Base-by-base conservation (phyloP, 2,797 vertebrate genomes). In the Labroides dimidiatus region DNA sequence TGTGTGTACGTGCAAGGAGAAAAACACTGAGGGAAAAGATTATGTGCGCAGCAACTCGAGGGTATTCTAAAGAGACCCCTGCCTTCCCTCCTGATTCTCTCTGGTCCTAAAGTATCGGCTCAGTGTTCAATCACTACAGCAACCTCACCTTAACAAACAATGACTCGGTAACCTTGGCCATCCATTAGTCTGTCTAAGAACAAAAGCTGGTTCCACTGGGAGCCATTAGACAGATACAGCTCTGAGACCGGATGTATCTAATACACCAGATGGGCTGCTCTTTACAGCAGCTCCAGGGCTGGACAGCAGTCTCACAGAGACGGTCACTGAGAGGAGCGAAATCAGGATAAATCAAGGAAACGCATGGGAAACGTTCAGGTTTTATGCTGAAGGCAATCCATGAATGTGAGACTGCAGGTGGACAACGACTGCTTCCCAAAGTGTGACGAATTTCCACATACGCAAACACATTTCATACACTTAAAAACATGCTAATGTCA, bases 161-260 rank as follows among this genome's bases (percentile, higher is more conserved):
- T 77, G 85, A 84, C 84, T 87, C 50, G 0, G 66, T 79, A 85
- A 91, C 90, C 91, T 90, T 83, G 84, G 87, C 81, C 80, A 85
- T 91, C 84, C 82, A 85, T 91, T 88, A 88, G 82, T 76, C 78
- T 84, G 87, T 86, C 88, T 58, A 48, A 81, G 84, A 90, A 91
- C 87, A 91, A 90, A 89, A 84, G 87, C 81, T 15, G 45, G 65
- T 82, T 91, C 87, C 88, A 82, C 57, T 50, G 90, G 91, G 89
- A 91, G 81, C 87, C 79, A 89, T 92, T 91, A 91, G 84, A 81
- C 68, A 16, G 54, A 88, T 87, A 84, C 75, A 89, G 86, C 83
- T 84, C 76, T 69, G 82, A 81, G 77, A 87, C 74, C 50, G 65
- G 70, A 88, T 82, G 84, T 56, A 81, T 91, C 90, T 88, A 86